phyloP scores from a whole-genome alignment of 2,797 vertebrate species.

The Mormyrops boulengeri region DNA sequence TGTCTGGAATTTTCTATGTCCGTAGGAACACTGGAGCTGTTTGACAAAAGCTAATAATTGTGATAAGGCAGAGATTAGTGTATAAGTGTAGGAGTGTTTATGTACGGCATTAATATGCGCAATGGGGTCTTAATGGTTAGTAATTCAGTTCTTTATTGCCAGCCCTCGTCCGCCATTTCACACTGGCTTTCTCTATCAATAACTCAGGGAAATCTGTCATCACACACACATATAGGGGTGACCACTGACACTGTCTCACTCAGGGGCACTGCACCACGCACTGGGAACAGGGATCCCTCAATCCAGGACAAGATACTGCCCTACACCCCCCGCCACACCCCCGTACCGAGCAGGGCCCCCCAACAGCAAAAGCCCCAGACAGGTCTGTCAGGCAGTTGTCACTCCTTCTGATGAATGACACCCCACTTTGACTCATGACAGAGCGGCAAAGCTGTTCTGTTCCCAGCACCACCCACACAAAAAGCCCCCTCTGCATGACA shows the following conservation, averaged over 20 bases:
- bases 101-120: neutral
- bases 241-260: neutral
- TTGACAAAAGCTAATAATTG: slow-evolving; percentile 13
- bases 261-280: neutral
- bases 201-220: neutral
- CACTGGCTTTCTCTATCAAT: neutral
- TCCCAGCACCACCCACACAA: slow-evolving; percentile 17
- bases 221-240: neutral
- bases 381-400: slow-evolving; percentile 51
- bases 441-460: slow-evolving; percentile 21
- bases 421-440: slow-evolving; percentile 44
- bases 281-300: slow-evolving; percentile 16
- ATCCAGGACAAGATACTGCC: slow-evolving; percentile 33
- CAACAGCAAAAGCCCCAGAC: slow-evolving; percentile 48
- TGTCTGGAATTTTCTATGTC: neutral
- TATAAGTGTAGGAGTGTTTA: neutral
- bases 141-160: neutral
- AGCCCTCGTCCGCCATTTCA: neutral
- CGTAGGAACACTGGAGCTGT: neutral
- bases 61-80: neutral
- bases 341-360: slow-evolving; percentile 26
- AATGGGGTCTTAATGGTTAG: neutral
- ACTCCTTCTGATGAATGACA: slow-evolving; percentile 50
- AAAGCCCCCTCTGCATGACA: slow-evolving; percentile 36
- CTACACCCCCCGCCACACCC: slow-evolving; percentile 44